Conservation (phyloP, 2,113 vertebrate species). For the Alouatta palliata region DNA sequence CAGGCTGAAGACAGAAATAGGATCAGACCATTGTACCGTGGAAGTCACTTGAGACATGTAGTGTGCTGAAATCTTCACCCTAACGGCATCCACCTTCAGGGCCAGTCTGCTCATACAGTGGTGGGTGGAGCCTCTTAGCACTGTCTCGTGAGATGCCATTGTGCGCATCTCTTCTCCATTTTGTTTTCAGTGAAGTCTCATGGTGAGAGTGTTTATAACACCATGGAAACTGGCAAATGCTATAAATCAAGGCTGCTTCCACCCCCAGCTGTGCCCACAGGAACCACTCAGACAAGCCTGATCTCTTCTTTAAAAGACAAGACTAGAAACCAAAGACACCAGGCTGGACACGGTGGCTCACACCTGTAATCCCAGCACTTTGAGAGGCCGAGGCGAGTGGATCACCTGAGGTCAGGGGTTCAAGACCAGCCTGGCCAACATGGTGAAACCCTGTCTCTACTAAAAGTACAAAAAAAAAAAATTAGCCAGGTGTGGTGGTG, state of each 20-base stretch:
- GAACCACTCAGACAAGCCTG: background rate
- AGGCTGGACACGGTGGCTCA: background rate
- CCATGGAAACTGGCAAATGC: background rate
- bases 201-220: background rate
- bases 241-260: background rate
- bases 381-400: background rate
- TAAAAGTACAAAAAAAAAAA: background rate
- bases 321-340: background rate
- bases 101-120: too few relatives aligned
- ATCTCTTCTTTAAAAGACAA: constrained; percentile 7
- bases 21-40: background rate
- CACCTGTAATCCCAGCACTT: background rate
- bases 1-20: background rate
- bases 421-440: background rate
- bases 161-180: background rate
- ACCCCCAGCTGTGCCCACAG: background rate
- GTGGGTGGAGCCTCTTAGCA: fast-evolving
- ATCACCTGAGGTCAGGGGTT: background rate
- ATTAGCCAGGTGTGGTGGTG: background rate
- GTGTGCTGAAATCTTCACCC: background rate
- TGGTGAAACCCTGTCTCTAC: background rate
- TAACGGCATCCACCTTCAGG: too few relatives aligned
- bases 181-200: background rate
- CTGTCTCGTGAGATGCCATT: fast-evolving
- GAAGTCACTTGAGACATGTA: background rate